Evolutionary conservation across 2,113 vertebrate genomes (phyloP).

Genomic region (Crocuta crocuta): DNA sequence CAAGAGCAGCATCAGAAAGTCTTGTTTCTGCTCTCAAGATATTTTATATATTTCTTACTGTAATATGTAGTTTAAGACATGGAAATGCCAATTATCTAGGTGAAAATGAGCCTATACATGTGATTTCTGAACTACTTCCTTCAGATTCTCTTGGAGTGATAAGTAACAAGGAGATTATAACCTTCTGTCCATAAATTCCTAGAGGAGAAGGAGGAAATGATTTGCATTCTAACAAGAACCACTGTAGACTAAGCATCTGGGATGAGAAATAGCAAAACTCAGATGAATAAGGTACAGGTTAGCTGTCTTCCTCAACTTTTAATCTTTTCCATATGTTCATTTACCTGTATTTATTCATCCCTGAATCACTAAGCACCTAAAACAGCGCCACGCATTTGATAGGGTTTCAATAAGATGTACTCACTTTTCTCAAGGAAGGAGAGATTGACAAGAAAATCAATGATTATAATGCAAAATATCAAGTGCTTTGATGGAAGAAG

Average conservation of each 20-base stretch:
- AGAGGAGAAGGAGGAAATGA: neutral
- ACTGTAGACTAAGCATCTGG: neutral
- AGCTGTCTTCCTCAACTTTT: neutral
- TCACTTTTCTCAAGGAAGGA: neutral
- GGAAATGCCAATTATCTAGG: neutral
- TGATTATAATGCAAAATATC: constrained; percentile 45
- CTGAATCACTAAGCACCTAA: neutral
- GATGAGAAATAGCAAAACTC: neutral
- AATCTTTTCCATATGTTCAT: neutral
- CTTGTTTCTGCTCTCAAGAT: neutral
- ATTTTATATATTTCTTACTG: neutral
- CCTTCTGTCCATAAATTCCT: neutral
- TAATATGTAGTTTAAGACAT: neutral
- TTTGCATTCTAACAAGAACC: constrained; percentile 3
- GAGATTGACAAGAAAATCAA: constrained; percentile 48
- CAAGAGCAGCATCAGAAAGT: neutral
- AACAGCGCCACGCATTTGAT: neutral
- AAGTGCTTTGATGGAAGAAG: constrained; percentile 32
- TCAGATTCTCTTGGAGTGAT: neutral
- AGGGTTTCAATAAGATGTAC: neutral
- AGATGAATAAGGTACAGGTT: neutral
- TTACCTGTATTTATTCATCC: neutral
- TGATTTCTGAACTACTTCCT: neutral
- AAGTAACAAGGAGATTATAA: neutral
- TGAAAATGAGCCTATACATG: neutral